Evolutionary conservation across 1,140 invertebrate genomes (phyloP).

Genomic region (Brachionus manjavacas): DNA sequence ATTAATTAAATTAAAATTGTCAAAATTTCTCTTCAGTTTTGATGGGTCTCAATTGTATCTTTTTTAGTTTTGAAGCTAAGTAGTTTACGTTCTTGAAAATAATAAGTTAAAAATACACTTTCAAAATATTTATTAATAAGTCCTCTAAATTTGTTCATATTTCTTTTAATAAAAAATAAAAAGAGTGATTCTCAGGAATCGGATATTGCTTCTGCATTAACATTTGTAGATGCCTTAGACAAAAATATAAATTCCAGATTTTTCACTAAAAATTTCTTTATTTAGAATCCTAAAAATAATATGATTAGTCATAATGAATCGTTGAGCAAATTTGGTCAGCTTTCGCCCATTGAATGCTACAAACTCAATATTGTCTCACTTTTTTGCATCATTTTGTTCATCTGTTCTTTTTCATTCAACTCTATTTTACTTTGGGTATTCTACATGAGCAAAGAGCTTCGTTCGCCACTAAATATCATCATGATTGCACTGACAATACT

Average conservation of each 20-base stretch:
- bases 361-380: neutral
- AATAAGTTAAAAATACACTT: too few relatives aligned
- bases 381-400: neutral
- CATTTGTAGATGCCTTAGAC: neutral
- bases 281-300: neutral
- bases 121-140: too few relatives aligned
- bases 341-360: slow-evolving; percentile 10
- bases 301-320: neutral
- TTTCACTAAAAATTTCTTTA: neutral
- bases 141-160: too few relatives aligned
- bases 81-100: too few relatives aligned
- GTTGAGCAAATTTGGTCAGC: neutral
- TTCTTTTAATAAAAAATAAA: too few relatives aligned
- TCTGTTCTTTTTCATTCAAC: neutral
- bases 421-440: slow-evolving; percentile 44
- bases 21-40: too few relatives aligned
- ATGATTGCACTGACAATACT: slow-evolving; percentile 46
- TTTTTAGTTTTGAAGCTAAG: too few relatives aligned
- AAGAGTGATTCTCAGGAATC: too few relatives aligned
- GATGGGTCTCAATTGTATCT: too few relatives aligned
- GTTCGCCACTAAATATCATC: slow-evolving; percentile 48
- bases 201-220: too few relatives aligned
- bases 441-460: slow-evolving; percentile 45
- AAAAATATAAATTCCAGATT: neutral
- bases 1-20: too few relatives aligned